Base-by-base conservation (phyloP, 2,797 vertebrate genomes). In the Tiaroga cobitis region DNA sequence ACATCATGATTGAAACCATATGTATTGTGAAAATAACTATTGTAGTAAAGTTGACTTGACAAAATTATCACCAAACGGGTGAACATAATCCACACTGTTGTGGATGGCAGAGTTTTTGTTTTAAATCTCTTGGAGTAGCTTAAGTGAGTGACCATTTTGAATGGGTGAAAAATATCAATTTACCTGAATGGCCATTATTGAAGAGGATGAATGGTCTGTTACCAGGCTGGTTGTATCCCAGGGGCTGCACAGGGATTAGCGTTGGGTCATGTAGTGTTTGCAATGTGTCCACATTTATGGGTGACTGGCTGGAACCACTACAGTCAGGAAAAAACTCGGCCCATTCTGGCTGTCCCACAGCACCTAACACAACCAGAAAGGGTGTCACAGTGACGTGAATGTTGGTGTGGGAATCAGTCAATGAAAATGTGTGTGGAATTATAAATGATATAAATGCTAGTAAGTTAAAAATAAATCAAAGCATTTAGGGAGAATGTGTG, bases 141-240 rank as follows among this genome's bases (percentile, higher is more conserved):
- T 19, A 26, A 65, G 15, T 34, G 16, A 29, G 21, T 43, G 83
- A 69, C 51, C 15, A 69, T 69, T 73, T 37, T 34, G 63, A 21
- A 87, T 81, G 75, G 70, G n/a, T 72, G 41, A 49, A 13, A 43
- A n/a, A 21, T 1, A 80, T 67, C 81, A 43, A 74, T 89, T 94
- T 95, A 98, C 97, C 97, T 90, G 97, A 97, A 91, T 99, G 97
- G 18, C 97, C 97, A 0, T 96, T 97, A 80, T 98, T 98, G 87
- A 81, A 89, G 8, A 98, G 93, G 3, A 85, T 91, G 90, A 97
- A 95, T 34, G 91, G 88, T 1, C 82, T 86, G 2, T 90, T 87
- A 10, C 90, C 93, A 0, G 94, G 93, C 72, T 89, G 92, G 32
- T 92, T 91, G 88, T 97, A 98, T 70, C 97, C 97, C 32, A 94